Conservation (phyloP, 2,797 vertebrate genomes). For the Zenarchopterus dispar region DNA sequence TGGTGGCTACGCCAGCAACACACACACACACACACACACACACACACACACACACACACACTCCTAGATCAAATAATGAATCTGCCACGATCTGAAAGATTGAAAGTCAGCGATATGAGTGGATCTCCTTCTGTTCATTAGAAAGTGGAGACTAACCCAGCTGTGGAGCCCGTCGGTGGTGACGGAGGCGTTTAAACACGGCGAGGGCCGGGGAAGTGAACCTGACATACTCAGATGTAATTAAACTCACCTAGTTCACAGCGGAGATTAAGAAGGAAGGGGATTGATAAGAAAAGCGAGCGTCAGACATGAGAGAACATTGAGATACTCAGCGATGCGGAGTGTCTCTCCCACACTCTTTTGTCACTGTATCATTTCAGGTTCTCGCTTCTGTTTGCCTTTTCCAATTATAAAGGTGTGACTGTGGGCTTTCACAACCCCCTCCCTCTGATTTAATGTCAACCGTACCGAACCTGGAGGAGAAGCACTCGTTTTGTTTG, state of each 20-base stretch:
- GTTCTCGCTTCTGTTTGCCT: slow-evolving; percentile 73
- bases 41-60: slow-evolving; percentile 5
- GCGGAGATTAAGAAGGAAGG: slow-evolving; percentile 68
- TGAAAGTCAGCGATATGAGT: slow-evolving; percentile 87
- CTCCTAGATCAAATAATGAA: slow-evolving; percentile 84
- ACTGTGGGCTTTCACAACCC: slow-evolving; percentile 43
- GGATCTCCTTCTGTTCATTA: slow-evolving; percentile 88
- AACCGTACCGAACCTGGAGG: slow-evolving; percentile 35
- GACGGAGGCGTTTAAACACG: slow-evolving; percentile 82
- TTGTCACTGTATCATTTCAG: slow-evolving; percentile 55
- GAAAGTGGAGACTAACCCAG: slow-evolving; percentile 55
- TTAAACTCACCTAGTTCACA: slow-evolving; percentile 74
- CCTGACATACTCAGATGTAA: slow-evolving; percentile 79
- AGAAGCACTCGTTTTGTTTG: slow-evolving; percentile 41
- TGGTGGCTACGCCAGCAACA: slow-evolving; percentile 51
- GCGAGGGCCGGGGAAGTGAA: slow-evolving; percentile 59
- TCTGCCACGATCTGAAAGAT: slow-evolving; percentile 84
- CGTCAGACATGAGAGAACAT: slow-evolving; percentile 66
- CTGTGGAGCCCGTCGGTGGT: slow-evolving; percentile 65
- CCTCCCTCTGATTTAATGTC: slow-evolving; percentile 32
- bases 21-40: no score
- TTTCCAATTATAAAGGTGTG: slow-evolving; percentile 83
- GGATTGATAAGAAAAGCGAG: slow-evolving; percentile 47
- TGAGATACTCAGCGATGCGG: slow-evolving; percentile 60
- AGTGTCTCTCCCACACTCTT: neutral